Evolutionary conservation across 1,140 invertebrate species (phyloP), one percentile per base, ranked within the genome.

Genomic region (Bombyx mori): DNA sequence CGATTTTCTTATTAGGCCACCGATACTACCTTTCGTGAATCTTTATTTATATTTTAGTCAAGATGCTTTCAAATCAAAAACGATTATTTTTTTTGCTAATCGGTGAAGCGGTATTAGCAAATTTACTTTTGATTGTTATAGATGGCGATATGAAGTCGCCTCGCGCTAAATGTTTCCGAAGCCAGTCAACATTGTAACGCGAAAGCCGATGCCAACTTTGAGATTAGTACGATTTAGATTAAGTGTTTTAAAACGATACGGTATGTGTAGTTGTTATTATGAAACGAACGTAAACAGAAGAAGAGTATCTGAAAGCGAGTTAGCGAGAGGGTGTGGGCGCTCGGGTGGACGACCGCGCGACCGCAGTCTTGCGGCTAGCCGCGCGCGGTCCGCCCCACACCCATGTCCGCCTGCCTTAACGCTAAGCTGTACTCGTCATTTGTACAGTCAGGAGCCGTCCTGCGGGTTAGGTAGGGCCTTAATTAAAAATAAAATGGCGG

Each of bases 391-490:
- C 53, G 5, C 44, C 43, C 54, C 44, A 49, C 58, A 54, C 54
- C 60, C 46, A 59, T 44, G 58, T 57, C 56, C 63, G 57, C 42
- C 58, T 61, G 51, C 49, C 6, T 50, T 50, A 58, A 62, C 63
- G 66, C 62, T 72, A 67, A 75, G 57, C 75, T 65, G 63, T 62
- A 73, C 71, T 56, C 67, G 69, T 57, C 60, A 57, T 58, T 56
- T 57, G 50, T 56, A 53, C 57, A 46, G 51, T 35, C 26, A 35
- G 26, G 26, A 35, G 4, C 26, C 54, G 48, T 57, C 45, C 42
- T 52, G 54, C 53, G 52, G 55, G 44, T 42, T 54, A 53, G 12
- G 12, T 18, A 49, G 56, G 26, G 45, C n/a, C 45, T 56, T 56
- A 44, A 57, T 53, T 63, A 56, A 59, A 49, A 63, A 59, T 57